Evolutionary conservation across 92 coral and sea anemone species (phyloP).

Genomic region (Zoanthus solanderi): DNA sequence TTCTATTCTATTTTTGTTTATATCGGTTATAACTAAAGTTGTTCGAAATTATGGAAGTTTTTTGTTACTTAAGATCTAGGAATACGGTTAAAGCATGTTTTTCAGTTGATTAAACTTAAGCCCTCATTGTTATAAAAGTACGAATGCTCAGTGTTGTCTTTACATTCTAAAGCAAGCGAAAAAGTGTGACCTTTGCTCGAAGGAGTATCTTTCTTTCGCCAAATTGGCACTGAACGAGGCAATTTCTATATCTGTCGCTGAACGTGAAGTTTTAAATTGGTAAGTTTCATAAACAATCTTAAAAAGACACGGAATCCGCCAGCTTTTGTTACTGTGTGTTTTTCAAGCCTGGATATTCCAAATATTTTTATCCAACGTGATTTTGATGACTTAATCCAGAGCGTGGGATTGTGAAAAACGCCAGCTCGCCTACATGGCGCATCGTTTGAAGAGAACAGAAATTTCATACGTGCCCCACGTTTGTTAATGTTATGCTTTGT

Average conservation of each 20-base stretch:
- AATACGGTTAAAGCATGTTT: not conserved
- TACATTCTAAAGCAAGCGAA: conserved; percentile 6
- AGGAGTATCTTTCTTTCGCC: not conserved
- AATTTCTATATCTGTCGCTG: not conserved
- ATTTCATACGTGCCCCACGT: not conserved
- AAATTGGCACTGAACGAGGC: conserved; percentile 8
- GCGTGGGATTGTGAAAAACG: not conserved
- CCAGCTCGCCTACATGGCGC: not conserved
- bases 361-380: not conserved
- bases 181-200: conserved; percentile 5
- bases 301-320: conserved; percentile 30
- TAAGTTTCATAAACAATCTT: conserved; percentile 14
- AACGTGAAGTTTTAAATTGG: conserved; percentile 2
- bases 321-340: conserved; percentile 16
- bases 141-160: conserved; percentile 28
- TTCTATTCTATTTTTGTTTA: too few species aligned
- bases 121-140: not conserved
- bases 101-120: not conserved
- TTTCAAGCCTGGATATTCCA: conserved; percentile 10
- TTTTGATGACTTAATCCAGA: conserved; percentile 28
- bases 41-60: not conserved
- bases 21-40: not conserved
- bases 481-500: conserved; percentile 50
- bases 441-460: not conserved
- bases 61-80: too few species aligned